Conservation (phyloP, 2,797 vertebrate genomes). For the Lepilemur ruficaudatus region DNA sequence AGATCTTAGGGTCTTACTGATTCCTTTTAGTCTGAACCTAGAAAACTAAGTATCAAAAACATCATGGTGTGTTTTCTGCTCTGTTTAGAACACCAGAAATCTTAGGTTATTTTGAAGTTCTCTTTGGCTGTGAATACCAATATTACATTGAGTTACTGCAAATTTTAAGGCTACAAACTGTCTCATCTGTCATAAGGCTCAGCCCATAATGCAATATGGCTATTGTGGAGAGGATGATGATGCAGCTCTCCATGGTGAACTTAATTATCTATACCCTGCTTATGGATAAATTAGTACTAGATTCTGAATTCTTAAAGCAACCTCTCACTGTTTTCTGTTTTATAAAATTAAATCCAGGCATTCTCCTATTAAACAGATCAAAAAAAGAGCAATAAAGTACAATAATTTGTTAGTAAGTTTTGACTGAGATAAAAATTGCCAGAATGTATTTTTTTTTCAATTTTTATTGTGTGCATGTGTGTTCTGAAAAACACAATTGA, state of each 20-base stretch:
- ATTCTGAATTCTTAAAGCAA: conserved; percentile 26
- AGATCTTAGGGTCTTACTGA: background rate
- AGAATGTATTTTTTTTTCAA: background rate
- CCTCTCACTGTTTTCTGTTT: background rate
- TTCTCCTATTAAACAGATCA: background rate
- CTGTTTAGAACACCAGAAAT: background rate
- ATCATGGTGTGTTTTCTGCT: background rate
- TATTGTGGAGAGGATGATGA: background rate
- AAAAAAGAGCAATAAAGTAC: background rate
- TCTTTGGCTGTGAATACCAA: background rate
- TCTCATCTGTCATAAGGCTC: background rate
- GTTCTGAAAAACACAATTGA: conserved; percentile 31
- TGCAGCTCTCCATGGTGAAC: background rate
- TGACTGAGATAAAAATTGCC: background rate
- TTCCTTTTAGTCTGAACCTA: background rate
- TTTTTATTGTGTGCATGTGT: background rate
- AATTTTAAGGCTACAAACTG: background rate
- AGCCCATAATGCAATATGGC: background rate
- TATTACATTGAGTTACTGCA: background rate
- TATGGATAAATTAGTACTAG: background rate
- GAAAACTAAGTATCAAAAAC: background rate
- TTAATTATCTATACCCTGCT: background rate
- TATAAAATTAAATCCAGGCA: conserved; percentile 18
- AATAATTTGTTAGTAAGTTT: conserved; percentile 7
- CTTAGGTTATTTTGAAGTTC: background rate